These are phyloP conservation scores for Argyrosomus regius DNA, from an alignment of 2,797 vertebrate genomes.

Conservation along the genomic window DNA sequence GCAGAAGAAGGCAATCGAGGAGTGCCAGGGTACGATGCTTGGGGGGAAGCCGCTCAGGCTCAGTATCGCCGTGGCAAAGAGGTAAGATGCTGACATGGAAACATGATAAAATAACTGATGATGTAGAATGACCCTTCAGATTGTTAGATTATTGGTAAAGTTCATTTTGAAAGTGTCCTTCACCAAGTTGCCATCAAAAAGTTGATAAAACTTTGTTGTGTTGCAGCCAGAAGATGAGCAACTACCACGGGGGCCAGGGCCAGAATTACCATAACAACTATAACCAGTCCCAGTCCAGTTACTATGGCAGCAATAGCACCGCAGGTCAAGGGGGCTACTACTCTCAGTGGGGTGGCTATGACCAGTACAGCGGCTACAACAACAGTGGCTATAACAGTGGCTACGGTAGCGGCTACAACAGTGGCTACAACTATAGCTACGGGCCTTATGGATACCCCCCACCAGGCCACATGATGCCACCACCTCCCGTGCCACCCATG, in stretches of 20 bases:
- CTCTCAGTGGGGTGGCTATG: constrained; percentile 90
- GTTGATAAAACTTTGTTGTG: neutral
- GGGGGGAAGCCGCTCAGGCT: constrained; percentile 92
- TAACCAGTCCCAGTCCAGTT: constrained; percentile 79
- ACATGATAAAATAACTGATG: neutral
- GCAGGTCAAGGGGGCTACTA: constrained; percentile 80
- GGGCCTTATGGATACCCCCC: constrained; percentile 87
- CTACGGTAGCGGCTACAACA: constrained; percentile 77
- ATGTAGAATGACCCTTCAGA: too few species aligned
- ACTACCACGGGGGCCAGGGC: constrained; percentile 84
- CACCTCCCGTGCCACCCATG: constrained; percentile 82
- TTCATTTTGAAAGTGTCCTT: neutral
- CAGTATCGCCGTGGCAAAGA: constrained; percentile 93
- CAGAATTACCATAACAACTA: constrained; percentile 85
- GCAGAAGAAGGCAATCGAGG: constrained; percentile 94
- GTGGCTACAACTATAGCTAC: constrained; percentile 85
- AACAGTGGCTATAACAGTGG: constrained; percentile 74
- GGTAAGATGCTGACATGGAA: constrained; percentile 73
- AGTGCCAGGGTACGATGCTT: constrained; percentile 92
- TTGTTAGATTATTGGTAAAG: too few species aligned
- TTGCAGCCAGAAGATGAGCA: constrained; percentile 87
- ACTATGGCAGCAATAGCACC: constrained; percentile 73
- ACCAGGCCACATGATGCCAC: constrained; percentile 86
- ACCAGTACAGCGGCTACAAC: constrained; percentile 88
- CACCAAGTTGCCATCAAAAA: neutral